These are phyloP conservation scores for Andricus grossulariae DNA, from an alignment of 1,140 invertebrate species.

Conservation along the genomic window DNA sequence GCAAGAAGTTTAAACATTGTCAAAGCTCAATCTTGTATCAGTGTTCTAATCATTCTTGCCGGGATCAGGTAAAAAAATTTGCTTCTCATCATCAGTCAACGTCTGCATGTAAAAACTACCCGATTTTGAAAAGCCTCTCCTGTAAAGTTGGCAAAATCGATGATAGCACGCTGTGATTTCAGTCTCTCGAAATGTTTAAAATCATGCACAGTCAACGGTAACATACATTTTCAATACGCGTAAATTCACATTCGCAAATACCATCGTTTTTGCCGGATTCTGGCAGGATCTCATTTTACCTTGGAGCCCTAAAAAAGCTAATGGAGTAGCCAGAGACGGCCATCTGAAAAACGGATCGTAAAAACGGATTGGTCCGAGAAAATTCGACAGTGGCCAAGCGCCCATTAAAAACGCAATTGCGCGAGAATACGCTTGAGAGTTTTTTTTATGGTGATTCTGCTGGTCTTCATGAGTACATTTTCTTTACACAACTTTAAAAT, in stretches of 20 bases:
- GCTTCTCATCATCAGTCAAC: no score
- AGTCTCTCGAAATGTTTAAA: no score
- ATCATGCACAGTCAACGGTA: neutral
- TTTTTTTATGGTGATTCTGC: conserved; percentile 30
- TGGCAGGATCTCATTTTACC: conserved; percentile 57
- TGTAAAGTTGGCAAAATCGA: no score
- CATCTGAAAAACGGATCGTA: conserved; percentile 58
- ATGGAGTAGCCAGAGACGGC: conserved; percentile 41
- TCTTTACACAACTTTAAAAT: neutral
- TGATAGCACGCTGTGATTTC: no score
- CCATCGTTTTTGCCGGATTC: conserved; percentile 43
- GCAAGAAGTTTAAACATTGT: no score
- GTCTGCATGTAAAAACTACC: no score
- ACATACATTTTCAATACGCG: neutral
- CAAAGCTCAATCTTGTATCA: no score
- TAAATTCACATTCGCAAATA: no score
- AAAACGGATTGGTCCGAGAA: conserved; percentile 58
- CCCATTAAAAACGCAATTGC: conserved; percentile 69
- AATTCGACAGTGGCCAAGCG: conserved; percentile 63
- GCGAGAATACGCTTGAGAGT: conserved; percentile 38
- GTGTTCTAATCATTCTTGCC: no score
- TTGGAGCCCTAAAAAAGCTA: conserved; percentile 54
- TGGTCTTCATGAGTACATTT: neutral
- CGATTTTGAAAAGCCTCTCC: no score
- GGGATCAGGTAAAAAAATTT: no score